phyloP scores from a whole-genome alignment of 2,888 invertebrate species.

The Boloria euphrosyne region DNA sequence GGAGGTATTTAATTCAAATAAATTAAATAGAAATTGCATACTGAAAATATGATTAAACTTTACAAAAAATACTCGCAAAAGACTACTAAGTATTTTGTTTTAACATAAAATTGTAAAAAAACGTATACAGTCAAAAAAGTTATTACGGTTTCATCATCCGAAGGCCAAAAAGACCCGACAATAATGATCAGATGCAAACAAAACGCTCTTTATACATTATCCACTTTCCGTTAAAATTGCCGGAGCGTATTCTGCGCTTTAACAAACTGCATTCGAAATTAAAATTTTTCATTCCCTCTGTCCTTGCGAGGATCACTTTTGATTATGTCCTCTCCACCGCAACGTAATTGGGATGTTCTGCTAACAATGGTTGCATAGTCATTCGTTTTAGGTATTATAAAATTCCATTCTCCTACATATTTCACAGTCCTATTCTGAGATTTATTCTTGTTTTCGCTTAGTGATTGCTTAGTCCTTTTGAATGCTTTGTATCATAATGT shows the following conservation, averaged over 20 bases:
- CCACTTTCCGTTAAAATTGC: slow-evolving; percentile 62
- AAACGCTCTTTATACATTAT: slow-evolving; percentile 73
- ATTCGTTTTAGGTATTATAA: slow-evolving; percentile 74
- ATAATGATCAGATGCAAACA: slow-evolving; percentile 65
- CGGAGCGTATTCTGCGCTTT: slow-evolving; percentile 70
- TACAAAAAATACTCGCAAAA: slow-evolving; percentile 13
- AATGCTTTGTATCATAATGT: slow-evolving; percentile 42
- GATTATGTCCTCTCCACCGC: slow-evolving; percentile 75
- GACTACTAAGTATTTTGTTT: slow-evolving; percentile 8
- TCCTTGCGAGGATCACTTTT: slow-evolving; percentile 70
- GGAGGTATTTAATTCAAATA: not conserved
- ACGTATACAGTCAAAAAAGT: slow-evolving; percentile 20
- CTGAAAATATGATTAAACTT: slow-evolving; percentile 2
- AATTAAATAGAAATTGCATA: not conserved
- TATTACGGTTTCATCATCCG: slow-evolving; percentile 34
- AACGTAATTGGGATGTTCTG: slow-evolving; percentile 80
- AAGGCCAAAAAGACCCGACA: slow-evolving; percentile 53
- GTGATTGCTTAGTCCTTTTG: slow-evolving; percentile 48
- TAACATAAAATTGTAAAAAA: slow-evolving; percentile 17
- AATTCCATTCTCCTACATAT: slow-evolving; percentile 54
- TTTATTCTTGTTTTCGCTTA: slow-evolving; percentile 45
- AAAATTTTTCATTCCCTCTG: slow-evolving; percentile 76
- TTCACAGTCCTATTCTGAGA: slow-evolving; percentile 39
- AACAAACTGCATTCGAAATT: slow-evolving; percentile 82
- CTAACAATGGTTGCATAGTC: slow-evolving; percentile 76